Conservation (phyloP, 2,888 invertebrate species). For the Glyphotaelius pellucidus region DNA sequence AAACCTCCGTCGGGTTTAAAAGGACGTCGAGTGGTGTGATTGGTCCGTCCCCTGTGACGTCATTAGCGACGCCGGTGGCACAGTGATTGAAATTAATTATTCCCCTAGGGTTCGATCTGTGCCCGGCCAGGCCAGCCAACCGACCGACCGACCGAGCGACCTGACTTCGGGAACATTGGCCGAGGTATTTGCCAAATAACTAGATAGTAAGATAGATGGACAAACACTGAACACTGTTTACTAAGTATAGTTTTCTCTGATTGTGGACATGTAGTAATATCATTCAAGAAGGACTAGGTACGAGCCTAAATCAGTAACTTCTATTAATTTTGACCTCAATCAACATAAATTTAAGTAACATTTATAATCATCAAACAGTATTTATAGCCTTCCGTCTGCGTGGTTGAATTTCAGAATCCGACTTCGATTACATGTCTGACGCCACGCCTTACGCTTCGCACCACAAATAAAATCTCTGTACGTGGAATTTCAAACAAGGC, state of each 20-base stretch:
- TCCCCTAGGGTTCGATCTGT: conserved; percentile 45
- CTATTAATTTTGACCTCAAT: not conserved
- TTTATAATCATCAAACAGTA: too few relatives aligned
- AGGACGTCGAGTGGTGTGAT: conserved; percentile 18
- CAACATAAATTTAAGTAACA: too few relatives aligned
- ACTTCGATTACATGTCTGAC: too few relatives aligned
- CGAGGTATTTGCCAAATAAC: not conserved
- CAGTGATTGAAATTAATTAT: conserved; percentile 61
- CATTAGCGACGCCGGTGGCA: conserved; percentile 50
- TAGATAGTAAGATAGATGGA: not conserved
- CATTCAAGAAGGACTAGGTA: too few relatives aligned
- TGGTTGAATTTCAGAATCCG: too few relatives aligned
- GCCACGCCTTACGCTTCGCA: too few relatives aligned
- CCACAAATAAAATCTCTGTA: too few relatives aligned
- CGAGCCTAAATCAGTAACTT: not conserved
- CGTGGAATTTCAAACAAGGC: too few relatives aligned
- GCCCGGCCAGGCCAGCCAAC: conserved; percentile 6
- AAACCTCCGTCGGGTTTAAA: not conserved
- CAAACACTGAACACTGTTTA: not conserved
- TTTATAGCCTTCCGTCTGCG: too few relatives aligned
- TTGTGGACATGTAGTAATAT: not conserved
- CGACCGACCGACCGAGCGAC: not conserved
- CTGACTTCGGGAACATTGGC: not conserved
- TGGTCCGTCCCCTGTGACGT: conserved; percentile 51
- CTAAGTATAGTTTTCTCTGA: not conserved